Evolutionary conservation across 2,113 vertebrate genomes (phyloP).

Genomic region (Heptranchias perlo): DNA sequence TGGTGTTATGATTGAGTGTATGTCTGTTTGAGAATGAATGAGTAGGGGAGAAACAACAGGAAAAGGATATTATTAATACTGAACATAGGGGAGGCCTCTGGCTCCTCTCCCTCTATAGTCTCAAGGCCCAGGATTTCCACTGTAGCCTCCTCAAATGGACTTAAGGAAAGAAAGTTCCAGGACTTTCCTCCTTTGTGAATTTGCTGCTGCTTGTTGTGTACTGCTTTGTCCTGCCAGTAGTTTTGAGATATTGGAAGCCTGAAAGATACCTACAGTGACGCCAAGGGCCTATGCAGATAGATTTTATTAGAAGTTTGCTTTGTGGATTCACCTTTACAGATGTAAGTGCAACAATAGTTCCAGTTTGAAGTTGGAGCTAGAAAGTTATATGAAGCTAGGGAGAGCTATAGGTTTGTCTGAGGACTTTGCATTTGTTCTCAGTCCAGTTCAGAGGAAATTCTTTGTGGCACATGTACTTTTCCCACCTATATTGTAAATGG

Average conservation of each 20-base stretch:
- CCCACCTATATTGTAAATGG: neutral
- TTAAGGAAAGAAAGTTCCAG: too few relatives aligned
- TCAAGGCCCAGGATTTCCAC: neutral
- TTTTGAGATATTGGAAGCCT: neutral
- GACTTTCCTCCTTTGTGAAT: neutral
- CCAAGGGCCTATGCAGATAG: neutral
- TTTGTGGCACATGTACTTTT: neutral
- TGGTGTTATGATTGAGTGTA: neutral
- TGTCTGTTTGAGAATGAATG: neutral
- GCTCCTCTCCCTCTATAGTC: neutral
- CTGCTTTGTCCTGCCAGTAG: neutral
- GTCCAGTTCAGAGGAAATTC: neutral
- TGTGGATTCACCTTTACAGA: neutral
- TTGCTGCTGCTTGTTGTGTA: neutral
- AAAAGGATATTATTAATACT: neutral
- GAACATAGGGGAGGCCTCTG: neutral
- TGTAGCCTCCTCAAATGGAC: neutral
- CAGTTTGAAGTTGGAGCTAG: neutral
- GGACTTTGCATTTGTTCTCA: neutral
- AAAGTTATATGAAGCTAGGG: neutral
- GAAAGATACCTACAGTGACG: neutral
- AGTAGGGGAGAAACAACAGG: neutral
- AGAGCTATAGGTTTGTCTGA: neutral
- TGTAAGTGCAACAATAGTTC: neutral
- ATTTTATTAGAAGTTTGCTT: neutral